These are phyloP conservation scores for Gryllus longicercus DNA, from an alignment of 2,888 invertebrate genomes.

Conservation along the genomic window DNA sequence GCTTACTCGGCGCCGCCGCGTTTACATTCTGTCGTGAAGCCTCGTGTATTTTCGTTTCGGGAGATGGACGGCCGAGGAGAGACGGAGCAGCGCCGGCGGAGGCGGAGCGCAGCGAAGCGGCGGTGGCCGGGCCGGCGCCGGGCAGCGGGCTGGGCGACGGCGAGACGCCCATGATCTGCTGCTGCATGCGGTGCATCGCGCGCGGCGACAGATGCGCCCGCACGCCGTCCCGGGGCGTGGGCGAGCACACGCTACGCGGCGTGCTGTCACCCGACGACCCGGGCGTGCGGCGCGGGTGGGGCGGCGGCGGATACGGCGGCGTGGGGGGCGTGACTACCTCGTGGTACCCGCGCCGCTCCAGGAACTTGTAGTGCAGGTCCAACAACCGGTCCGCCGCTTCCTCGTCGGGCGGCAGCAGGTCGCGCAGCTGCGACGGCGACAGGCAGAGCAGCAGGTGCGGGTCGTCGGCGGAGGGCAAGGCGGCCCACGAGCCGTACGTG, in stretches of 20 bases:
- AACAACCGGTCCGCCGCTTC: conserved; percentile 59
- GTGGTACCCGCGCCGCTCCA: conserved; percentile 61
- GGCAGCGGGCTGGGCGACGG: neutral
- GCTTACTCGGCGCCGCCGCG: neutral
- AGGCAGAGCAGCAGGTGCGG: conserved; percentile 69
- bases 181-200: neutral
- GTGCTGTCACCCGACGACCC: neutral
- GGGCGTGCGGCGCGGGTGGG: neutral
- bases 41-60: no score
- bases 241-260: neutral
- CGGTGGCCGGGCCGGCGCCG: neutral
- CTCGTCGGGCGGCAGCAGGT: conserved; percentile 31
- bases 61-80: neutral
- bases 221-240: neutral
- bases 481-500: conserved; percentile 57
- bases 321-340: conserved; percentile 42
- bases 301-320: conserved; percentile 19
- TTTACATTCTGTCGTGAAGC: neutral
- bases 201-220: neutral
- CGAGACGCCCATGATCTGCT: neutral
- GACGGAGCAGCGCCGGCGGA: neutral
- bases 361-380: conserved; percentile 66
- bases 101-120: neutral
- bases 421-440: conserved; percentile 51
- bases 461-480: conserved; percentile 58